A percentile compares a stretch with the other conserved stretches of the same genome.
phyloP scores from a whole-genome alignment of 92 coral and sea anemone genomes.

The Zoanthus gigantus region DNA sequence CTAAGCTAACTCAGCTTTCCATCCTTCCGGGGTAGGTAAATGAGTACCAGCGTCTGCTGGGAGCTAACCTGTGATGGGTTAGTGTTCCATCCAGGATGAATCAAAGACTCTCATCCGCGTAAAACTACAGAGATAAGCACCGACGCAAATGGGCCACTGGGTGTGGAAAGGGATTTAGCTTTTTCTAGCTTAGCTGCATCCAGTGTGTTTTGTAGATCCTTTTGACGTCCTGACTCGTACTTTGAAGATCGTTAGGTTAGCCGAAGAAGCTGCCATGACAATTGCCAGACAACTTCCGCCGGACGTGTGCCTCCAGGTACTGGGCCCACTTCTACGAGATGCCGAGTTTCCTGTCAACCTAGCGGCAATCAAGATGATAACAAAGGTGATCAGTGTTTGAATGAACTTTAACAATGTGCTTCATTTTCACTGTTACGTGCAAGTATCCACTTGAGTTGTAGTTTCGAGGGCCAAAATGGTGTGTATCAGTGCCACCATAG shows the following conservation, averaged over 20 bases:
- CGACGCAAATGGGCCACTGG: too few species aligned
- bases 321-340: constrained; percentile 89
- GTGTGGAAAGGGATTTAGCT: too few species aligned
- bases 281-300: constrained; percentile 91
- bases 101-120: too few species aligned
- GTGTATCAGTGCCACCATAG: too few species aligned
- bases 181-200: too few species aligned
- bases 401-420: neutral
- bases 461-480: neutral
- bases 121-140: too few species aligned
- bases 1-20: too few species aligned
- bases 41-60: too few species aligned
- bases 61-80: too few species aligned
- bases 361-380: constrained; percentile 91
- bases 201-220: neutral
- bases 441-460: neutral
- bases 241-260: constrained; percentile 92
- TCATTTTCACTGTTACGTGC: neutral
- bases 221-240: neutral
- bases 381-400: constrained; percentile 71
- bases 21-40: too few species aligned
- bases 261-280: constrained; percentile 95
- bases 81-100: too few species aligned
- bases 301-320: constrained; percentile 84
- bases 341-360: constrained; percentile 93